phyloP scores from a whole-genome alignment of 2,113 vertebrate genomes.

The Alligator sinensis region DNA sequence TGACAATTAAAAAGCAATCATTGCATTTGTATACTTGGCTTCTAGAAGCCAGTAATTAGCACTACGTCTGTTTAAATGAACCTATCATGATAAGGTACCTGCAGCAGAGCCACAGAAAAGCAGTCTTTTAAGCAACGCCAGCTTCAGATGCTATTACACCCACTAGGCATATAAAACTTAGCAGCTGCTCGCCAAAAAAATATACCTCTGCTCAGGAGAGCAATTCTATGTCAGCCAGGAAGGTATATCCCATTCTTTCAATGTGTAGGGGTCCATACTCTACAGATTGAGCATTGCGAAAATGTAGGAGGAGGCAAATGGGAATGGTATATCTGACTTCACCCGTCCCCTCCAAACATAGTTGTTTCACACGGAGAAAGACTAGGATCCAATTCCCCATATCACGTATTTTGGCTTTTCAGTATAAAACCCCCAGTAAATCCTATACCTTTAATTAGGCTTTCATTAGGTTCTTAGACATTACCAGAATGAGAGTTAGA shows the following conservation, averaged over 20 bases:
- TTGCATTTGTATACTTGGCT: constrained; percentile 19
- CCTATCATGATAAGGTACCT: constrained; percentile 13
- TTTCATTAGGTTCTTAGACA: background rate
- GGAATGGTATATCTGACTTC: background rate
- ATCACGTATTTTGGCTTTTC: background rate
- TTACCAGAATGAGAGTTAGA: background rate
- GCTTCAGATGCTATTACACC: background rate
- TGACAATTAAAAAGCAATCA: constrained; percentile 19
- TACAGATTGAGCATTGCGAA: background rate
- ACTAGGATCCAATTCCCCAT: background rate
- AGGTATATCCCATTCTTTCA: too few relatives aligned
- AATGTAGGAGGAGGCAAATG: background rate
- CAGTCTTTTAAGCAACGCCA: constrained; percentile 34
- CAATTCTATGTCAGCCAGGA: too few relatives aligned
- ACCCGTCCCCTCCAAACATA: background rate
- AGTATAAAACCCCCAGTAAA: background rate
- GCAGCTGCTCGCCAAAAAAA: too few relatives aligned
- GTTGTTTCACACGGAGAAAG: background rate
- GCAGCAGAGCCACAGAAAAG: constrained; percentile 4
- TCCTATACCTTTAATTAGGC: background rate
- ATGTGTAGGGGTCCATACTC: background rate
- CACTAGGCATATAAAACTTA: too few relatives aligned
- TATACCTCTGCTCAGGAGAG: too few relatives aligned
- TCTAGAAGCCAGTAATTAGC: constrained; percentile 19
- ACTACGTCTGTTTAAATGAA: constrained; percentile 33